Evolutionary conservation across 2,113 vertebrate genomes (phyloP), one percentile per base, ranked within the genome.

Genomic region (Tauraco erythrolophus): DNA sequence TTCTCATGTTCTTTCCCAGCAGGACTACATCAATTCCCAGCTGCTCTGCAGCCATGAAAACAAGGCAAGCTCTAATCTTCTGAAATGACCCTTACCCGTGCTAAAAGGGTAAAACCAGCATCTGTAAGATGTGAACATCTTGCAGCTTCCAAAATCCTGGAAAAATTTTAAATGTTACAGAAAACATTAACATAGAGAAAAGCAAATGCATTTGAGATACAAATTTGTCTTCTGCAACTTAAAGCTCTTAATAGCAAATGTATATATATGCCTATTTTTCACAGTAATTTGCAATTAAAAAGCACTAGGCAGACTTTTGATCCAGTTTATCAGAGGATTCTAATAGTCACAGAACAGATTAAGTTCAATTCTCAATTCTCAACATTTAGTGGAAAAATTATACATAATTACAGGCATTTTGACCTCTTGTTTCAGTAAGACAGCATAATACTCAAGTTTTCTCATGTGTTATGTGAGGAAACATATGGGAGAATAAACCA

Each of bases 81-180:
- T 39, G 45, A 62, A 89, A 22, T 2, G 39, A 76, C 65, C 72
- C 98, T 99, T 97, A 99, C 99, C 98, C 99, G 98, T 94, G 99
- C 99, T 60, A 99, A 94, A 53, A 99, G 98, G 25, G 99, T 99
- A 97, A 99, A 99, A 43, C 99, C 99, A 75, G 99, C 98, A 14
- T 99, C 99, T 7, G 99, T 99, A 89, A 99, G 98, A 92, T 99
- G 99, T 57, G 99, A 99, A 97, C 99, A 99, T 81, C 99, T 98
- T 66, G 99, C 99, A 94, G 98, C 99, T 98, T 99, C 99, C 96
- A 99, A 97, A 96, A 99, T 99, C 97, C 99, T 99, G 95, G 48
- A 96, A 81, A 96, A 88, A 65, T 91, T 95, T 85, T 23, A 95
- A 82, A 96, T 10, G 28, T 86, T 81, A 84, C 84, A 90, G 45